Evolutionary conservation across 1,140 invertebrate species (phyloP), one percentile per base, ranked within the genome.

Genomic region (Brachionus manjavacas): DNA sequence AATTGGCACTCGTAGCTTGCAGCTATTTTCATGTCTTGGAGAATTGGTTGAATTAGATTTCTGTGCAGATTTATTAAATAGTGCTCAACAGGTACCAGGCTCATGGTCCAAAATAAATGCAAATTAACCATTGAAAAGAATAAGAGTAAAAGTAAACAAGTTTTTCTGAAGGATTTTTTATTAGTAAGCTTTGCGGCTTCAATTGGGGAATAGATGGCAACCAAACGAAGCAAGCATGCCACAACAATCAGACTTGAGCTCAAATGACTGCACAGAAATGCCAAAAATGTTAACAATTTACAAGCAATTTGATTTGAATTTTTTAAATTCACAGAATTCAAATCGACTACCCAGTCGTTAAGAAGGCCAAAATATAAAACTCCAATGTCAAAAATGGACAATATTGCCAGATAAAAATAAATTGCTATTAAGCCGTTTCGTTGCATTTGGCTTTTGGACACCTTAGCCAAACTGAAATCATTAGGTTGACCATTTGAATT

Each of bases 81-180:
- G 16, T 60, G 28, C 23, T 81, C 79, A 23, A 81, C 7, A 28
- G 52, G 49, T 16, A 60, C 52, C n/a, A 81, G n/a, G 35, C 43
- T 60, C 79, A 81, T 81, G 16, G 16, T 81, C 79, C 79, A 81
- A 20, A 81, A 81, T 68, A 81, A 60, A 81, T 81, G 79, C 8
- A 46, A 6, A 81, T 81, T 81, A 14, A 81, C 6, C 35, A 31
- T 2, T 43, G 52, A 81, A 81, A 60, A 81, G 25, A 81, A n/a
- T 11, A 81, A 60, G 0, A 81, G 20, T 3, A 81, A 16, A 14
- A 60, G 43, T 0, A 68, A 64, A 43, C 25, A 25, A 25, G 52
- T 60, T 49, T 52, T 52, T 79, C 55, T 81, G n/a, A 81, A 81
- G 14, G 52, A 64, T 9, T 68, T 81, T 41, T 20, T 68, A 28